Evolutionary conservation across 2,797 vertebrate species (phyloP).

Genomic region (Galaxias olidus): DNA sequence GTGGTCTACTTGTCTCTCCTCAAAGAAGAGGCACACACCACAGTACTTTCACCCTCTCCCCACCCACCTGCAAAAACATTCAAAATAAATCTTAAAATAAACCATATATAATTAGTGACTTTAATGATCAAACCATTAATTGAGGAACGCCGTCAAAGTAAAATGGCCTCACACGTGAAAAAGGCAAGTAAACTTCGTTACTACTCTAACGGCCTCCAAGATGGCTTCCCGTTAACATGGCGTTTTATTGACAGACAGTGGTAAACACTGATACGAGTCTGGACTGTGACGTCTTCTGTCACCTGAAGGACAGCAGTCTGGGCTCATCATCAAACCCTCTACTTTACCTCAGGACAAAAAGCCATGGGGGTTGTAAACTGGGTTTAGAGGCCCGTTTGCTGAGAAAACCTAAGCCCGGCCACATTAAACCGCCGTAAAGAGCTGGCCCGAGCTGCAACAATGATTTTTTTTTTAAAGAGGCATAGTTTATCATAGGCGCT

Average conservation of each 20-base stretch:
- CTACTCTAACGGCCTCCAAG: not conserved
- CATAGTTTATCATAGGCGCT: slow-evolving; percentile 48
- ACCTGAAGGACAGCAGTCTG: slow-evolving; percentile 71
- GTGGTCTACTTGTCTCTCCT: not conserved
- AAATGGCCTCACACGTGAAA: too few relatives aligned
- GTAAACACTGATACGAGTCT: slow-evolving; percentile 58
- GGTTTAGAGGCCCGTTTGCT: slow-evolving; percentile 69
- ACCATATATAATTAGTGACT: too few relatives aligned
- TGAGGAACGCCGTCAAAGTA: too few relatives aligned
- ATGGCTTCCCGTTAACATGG: not conserved
- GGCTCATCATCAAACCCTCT: slow-evolving; percentile 67
- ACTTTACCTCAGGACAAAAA: slow-evolving; percentile 63
- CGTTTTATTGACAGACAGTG: slow-evolving; percentile 33
- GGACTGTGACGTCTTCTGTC: slow-evolving; percentile 54
- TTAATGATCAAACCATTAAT: too few relatives aligned
- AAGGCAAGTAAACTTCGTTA: too few relatives aligned
- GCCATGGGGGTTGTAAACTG: slow-evolving; percentile 65
- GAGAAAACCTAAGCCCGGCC: slow-evolving; percentile 61
- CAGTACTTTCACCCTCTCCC: too few relatives aligned
- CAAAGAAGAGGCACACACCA: too few relatives aligned
- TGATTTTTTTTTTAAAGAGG: slow-evolving; percentile 60
- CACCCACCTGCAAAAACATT: too few relatives aligned
- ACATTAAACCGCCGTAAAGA: slow-evolving; percentile 67
- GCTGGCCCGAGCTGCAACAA: slow-evolving; percentile 66
- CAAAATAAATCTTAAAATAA: too few relatives aligned